A percentile compares a stretch with the other conserved stretches of the same genome.
Evolutionary conservation across 2,113 vertebrate genomes (phyloP).

Genomic region (Alexandromys fortis): DNA sequence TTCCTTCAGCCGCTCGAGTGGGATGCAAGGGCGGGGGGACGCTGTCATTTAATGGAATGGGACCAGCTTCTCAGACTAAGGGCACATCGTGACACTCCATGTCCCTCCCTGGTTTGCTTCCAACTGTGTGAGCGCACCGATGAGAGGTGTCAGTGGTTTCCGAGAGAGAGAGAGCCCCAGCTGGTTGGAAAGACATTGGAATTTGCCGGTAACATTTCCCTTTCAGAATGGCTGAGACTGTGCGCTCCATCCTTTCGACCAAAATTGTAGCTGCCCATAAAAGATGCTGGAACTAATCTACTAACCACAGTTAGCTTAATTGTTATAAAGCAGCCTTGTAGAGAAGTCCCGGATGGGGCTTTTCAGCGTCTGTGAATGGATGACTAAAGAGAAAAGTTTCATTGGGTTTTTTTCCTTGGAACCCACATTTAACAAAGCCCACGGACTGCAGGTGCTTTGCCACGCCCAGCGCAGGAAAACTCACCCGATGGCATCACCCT

Average conservation of each 20-base stretch:
- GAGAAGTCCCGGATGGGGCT: slow-evolving; percentile 61
- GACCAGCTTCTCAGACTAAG: slow-evolving; percentile 83
- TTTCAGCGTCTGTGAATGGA: slow-evolving; percentile 64
- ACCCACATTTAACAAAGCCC: neutral
- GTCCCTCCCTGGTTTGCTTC: slow-evolving; percentile 70
- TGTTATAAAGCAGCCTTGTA: slow-evolving; percentile 73
- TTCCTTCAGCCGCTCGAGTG: slow-evolving; percentile 83
- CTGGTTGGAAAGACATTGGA: slow-evolving; percentile 61
- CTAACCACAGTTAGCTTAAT: slow-evolving; percentile 76
- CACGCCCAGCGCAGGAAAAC: neutral
- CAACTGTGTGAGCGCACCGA: slow-evolving; percentile 75
- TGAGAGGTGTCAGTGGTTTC: slow-evolving; percentile 77
- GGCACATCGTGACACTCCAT: slow-evolving; percentile 77
- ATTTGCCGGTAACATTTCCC: slow-evolving; percentile 70
- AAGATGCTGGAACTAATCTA: slow-evolving; percentile 79
- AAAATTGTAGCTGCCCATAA: slow-evolving; percentile 80
- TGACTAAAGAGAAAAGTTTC: slow-evolving; percentile 21
- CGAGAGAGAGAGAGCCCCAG: neutral
- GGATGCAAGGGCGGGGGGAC: slow-evolving; percentile 81
- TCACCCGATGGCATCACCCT: neutral
- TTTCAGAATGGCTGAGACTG: slow-evolving; percentile 72
- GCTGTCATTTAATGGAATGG: slow-evolving; percentile 86
- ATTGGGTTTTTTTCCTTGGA: neutral
- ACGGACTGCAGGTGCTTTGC: neutral
- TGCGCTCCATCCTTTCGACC: slow-evolving; percentile 67